Evolutionary conservation across 1,140 invertebrate genomes (phyloP).

Genomic region (Hyles vespertilio): DNA sequence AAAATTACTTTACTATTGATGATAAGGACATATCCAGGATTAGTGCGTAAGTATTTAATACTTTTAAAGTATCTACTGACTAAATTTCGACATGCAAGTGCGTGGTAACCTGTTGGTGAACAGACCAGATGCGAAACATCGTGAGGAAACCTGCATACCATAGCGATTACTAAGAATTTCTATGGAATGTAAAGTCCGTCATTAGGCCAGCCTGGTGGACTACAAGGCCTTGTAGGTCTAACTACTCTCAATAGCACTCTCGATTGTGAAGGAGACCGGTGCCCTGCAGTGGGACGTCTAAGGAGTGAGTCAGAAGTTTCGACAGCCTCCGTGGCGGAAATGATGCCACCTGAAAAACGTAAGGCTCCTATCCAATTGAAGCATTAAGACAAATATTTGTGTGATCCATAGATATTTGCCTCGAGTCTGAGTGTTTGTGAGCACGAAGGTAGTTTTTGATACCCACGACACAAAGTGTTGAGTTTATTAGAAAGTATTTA

Average conservation of each 20-base stretch:
- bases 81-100: not conserved
- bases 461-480: no score
- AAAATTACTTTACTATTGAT: slow-evolving; percentile 14
- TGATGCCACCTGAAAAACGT: not conserved
- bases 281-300: no score
- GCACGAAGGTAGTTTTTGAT: no score
- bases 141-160: no score
- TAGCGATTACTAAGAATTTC: no score
- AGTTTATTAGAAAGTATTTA: no score
- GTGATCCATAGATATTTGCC: not conserved
- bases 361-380: not conserved
- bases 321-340: not conserved
- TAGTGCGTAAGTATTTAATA: slow-evolving; percentile 29
- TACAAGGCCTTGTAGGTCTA: no score
- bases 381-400: not conserved
- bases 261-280: no score
- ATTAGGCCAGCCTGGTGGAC: not conserved
- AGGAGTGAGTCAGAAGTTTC: no score
- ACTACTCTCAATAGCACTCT: not conserved
- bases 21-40: slow-evolving; percentile 36
- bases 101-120: not conserved
- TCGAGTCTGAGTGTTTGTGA: not conserved
- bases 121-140: not conserved
- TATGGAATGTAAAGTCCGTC: not conserved
- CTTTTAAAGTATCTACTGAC: not conserved